Evolutionary conservation across 1,140 invertebrate species (phyloP), one percentile per base, ranked within the genome.

Genomic region (Drosophila leontia): DNA sequence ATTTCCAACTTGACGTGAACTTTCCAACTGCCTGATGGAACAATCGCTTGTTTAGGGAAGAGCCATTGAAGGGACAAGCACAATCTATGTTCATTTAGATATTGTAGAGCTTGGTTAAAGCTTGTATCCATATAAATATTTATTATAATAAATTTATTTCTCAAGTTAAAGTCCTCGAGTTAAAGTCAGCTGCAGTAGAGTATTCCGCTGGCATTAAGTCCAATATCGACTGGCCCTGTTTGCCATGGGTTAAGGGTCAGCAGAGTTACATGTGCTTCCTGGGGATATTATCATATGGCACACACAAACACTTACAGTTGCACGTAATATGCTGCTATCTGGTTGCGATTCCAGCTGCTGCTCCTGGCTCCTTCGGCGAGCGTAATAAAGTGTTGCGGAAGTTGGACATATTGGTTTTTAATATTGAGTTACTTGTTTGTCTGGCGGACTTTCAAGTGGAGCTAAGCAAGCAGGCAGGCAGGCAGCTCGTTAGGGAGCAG

Each of bases 351-450:
- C 37, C 75, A 57, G 44, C 65, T 78, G 41, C 75, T 76, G 19
- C 71, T 53, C 17, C 41, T 39, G 67, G 19, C 71, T 53, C 17
- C 41, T 39, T 39, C 15, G 29, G 32, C 23, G 13, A n/a, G 53
- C 42, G 51, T 78, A 82, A 53, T 82, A 77, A 72, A 81, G 75
- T 85, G 64, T 80, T 82, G 67, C 68, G 76, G 65, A 72, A 77
- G 76, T 77, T 82, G 78, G 79, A 81, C 69, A 81, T 88, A 88
- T 88, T 90, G 81, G 69, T 79, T 88, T 88, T 88, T 90, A 88
- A 90, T 88, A 90, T 88, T 90, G 85, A 90, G 82, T 90, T 88
- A 90, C 84, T 80, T 79, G 76, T 79, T 80, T 80, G 72, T 56
- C 72, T 60, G 50, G 67, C 51, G 51, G 61, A 71, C 76, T 67